Conservation (phyloP, 2,113 vertebrate genomes). For the Aegypius monachus region DNA sequence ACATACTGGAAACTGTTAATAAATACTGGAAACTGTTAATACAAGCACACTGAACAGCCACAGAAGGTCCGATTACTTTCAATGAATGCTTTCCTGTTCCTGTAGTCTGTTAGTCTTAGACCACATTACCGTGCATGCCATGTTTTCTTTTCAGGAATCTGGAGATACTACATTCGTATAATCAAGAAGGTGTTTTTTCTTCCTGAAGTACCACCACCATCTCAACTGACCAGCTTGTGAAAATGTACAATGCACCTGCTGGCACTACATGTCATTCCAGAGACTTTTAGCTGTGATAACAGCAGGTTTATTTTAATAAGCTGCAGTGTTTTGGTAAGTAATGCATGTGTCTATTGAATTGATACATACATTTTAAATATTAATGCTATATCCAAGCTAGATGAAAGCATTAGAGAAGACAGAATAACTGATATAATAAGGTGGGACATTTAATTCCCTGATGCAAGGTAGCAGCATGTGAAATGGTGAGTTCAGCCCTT, state of each 20-base stretch:
- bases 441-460: not conserved
- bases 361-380: constrained; percentile 18
- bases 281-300: not conserved
- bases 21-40: not conserved
- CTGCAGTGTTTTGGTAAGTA: not conserved
- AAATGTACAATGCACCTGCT: not conserved
- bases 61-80: not conserved
- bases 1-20: not conserved
- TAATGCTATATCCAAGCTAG: not conserved
- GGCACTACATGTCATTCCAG: not conserved
- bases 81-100: not conserved
- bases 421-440: not conserved
- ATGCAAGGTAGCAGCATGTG: not conserved
- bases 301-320: not conserved
- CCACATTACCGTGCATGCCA: not conserved
- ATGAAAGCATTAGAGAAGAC: not conserved
- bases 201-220: not conserved
- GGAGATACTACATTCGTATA: not conserved
- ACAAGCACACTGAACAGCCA: not conserved
- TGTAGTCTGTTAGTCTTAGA: not conserved
- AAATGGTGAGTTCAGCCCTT: not conserved
- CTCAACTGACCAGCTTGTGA: not conserved
- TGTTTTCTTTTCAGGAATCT: not conserved
- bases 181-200: not conserved
- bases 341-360: not conserved